Conservation (phyloP, 2,888 invertebrate species). For the Drosophila koepferae region DNA sequence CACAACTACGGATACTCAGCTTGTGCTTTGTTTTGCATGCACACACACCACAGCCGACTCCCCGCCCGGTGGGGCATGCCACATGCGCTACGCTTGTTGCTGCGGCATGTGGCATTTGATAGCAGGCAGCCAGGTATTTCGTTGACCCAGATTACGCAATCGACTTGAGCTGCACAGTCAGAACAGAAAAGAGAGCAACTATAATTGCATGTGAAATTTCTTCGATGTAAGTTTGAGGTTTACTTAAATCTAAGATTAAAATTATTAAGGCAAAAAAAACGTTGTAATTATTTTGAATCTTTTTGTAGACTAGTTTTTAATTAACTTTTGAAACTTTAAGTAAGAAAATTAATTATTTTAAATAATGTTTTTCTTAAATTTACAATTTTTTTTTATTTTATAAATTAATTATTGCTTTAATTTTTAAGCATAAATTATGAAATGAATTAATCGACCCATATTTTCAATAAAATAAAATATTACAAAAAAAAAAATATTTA, state of each 20-base stretch:
- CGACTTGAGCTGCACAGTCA: conserved; percentile 10
- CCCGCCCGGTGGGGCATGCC: not conserved
- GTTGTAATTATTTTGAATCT: not conserved
- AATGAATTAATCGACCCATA: no score
- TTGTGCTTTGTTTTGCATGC: conserved; percentile 39
- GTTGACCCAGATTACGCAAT: conserved; percentile 75
- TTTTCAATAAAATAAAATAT: no score
- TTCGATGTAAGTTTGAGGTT: not conserved
- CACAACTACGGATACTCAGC: conserved; percentile 21
- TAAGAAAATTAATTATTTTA: no score
- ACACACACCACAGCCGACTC: not conserved
- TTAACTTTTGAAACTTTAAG: no score
- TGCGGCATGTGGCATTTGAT: conserved; percentile 43
- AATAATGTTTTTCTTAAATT: no score
- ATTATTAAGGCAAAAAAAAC: not conserved
- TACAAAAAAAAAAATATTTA: not conserved
- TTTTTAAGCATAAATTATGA: no score
- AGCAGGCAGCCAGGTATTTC: conserved; percentile 53
- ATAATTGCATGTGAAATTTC: not conserved
- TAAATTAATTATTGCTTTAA: no score
- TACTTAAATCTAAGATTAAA: not conserved
- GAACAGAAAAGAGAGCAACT: not conserved
- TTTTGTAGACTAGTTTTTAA: not conserved
- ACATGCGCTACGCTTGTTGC: conserved; percentile 41
- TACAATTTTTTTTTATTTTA: no score